Conservation (phyloP, 30 jellyfish, hydroid and myxozoan species). For the Aurelia aurita complex sp. Pacific region DNA sequence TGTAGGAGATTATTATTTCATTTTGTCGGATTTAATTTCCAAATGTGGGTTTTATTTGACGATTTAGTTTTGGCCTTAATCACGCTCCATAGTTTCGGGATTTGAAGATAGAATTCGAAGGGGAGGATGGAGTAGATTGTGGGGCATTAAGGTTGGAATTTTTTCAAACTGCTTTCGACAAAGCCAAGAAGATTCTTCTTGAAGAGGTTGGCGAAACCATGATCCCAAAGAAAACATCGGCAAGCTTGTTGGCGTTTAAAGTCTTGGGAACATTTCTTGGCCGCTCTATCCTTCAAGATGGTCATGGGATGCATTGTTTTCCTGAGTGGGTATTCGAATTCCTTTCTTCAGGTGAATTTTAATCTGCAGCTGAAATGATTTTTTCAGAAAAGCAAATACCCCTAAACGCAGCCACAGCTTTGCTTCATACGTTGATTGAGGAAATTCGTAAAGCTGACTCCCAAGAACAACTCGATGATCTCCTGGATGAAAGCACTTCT, state of each 20-base stretch:
- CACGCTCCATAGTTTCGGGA: neutral
- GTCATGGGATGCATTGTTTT: neutral
- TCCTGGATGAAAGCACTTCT: slow-evolving; percentile 15
- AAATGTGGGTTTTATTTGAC: too few relatives aligned
- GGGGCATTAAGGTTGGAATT: neutral
- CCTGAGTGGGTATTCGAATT: slow-evolving; percentile 17
- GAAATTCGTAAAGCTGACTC: slow-evolving; percentile 24
- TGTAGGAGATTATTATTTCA: too few relatives aligned
- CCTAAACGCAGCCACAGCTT: too few relatives aligned
- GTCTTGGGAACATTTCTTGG: slow-evolving; percentile 14
- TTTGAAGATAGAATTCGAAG: slow-evolving; percentile 9
- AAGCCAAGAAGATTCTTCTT: neutral
- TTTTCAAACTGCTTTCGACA: neutral
- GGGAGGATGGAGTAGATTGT: neutral
- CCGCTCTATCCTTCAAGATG: neutral
- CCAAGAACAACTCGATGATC: neutral
- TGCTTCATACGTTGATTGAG: neutral
- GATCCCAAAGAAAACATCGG: slow-evolving; percentile 17
- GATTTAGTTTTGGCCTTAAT: too few relatives aligned
- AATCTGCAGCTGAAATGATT: slow-evolving; percentile 16
- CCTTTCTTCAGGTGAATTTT: slow-evolving; percentile 6
- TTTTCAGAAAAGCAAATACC: neutral
- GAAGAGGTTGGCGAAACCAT: slow-evolving; percentile 13
- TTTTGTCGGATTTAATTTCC: too few relatives aligned
- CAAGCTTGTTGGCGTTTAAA: slow-evolving; percentile 12